These are phyloP conservation scores for Catharus minimus DNA, from an alignment of 2,113 vertebrate genomes.

Conservation along the genomic window DNA sequence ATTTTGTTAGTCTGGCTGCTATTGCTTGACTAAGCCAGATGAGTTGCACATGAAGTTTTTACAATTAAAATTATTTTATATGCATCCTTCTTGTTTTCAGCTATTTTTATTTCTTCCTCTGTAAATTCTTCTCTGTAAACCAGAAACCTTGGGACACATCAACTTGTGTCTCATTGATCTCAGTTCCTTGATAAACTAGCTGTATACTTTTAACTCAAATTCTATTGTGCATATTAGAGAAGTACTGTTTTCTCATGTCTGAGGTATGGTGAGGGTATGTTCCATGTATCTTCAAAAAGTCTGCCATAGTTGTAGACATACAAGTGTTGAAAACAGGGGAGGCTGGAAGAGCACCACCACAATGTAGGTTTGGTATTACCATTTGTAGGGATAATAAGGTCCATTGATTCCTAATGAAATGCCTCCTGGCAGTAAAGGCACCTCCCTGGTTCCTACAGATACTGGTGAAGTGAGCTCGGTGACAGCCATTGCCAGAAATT, in stretches of 20 bases:
- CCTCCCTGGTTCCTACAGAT: background rate
- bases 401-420: background rate
- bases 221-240: background rate
- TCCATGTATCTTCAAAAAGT: background rate
- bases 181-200: background rate
- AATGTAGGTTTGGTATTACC: background rate
- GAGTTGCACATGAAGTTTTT: background rate
- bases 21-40: background rate
- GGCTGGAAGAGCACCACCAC: background rate
- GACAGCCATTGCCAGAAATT: background rate
- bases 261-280: background rate
- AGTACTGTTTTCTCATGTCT: background rate
- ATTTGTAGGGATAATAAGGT: background rate
- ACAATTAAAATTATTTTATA: background rate
- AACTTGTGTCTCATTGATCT: background rate
- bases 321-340: background rate
- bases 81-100: background rate
- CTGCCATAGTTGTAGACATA: background rate
- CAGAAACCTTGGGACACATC: background rate
- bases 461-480: background rate
- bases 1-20: background rate
- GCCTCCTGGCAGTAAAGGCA: background rate
- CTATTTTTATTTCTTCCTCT: background rate
- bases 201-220: background rate
- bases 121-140: background rate